phyloP scores from a whole-genome alignment of 2,888 invertebrate species.

The Xylota segnis region DNA sequence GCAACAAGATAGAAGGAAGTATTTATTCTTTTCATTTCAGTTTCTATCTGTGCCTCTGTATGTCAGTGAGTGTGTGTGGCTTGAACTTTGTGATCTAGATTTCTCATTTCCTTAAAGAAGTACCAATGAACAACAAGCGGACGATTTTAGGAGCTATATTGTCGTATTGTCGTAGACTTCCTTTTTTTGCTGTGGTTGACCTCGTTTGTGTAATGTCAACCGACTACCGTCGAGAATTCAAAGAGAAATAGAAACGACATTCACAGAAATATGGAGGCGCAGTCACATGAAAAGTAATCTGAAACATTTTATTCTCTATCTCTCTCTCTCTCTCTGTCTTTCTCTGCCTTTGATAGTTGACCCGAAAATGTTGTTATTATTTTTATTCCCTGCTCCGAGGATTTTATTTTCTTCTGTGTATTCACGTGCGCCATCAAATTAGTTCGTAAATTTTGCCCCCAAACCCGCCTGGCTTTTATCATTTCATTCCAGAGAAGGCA shows the following conservation, averaged over 20 bases:
- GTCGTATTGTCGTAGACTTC: constrained; percentile 49
- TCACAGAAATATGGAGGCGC: constrained; percentile 53
- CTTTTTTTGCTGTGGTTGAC: constrained; percentile 66
- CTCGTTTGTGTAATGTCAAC: constrained; percentile 73
- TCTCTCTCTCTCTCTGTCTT: neutral
- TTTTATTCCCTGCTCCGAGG: constrained; percentile 48
- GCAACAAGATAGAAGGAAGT: constrained; percentile 33
- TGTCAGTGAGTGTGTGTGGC: constrained; percentile 12
- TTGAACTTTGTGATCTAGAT: constrained; percentile 73
- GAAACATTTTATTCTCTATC: constrained; percentile 55
- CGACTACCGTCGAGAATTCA: constrained; percentile 14
- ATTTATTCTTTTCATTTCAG: constrained; percentile 66
- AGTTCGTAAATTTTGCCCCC: constrained; percentile 39
- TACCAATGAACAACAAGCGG: constrained; percentile 3
- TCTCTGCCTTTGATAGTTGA: constrained; percentile 69
- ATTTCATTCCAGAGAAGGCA: constrained; percentile 8
- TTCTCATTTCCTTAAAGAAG: constrained; percentile 69
- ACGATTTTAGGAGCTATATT: constrained; percentile 51
- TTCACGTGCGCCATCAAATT: constrained; percentile 68
- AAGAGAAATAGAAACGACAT: constrained; percentile 37
- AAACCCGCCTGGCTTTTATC: constrained; percentile 16
- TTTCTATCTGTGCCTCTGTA: constrained; percentile 11
- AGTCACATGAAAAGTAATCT: constrained; percentile 69
- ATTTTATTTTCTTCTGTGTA: constrained; percentile 10
- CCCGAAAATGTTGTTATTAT: constrained; percentile 65